phyloP scores from a whole-genome alignment of 37 sponge, comb jelly and placozoan genomes.

The Cliona cf. orientalis region DNA sequence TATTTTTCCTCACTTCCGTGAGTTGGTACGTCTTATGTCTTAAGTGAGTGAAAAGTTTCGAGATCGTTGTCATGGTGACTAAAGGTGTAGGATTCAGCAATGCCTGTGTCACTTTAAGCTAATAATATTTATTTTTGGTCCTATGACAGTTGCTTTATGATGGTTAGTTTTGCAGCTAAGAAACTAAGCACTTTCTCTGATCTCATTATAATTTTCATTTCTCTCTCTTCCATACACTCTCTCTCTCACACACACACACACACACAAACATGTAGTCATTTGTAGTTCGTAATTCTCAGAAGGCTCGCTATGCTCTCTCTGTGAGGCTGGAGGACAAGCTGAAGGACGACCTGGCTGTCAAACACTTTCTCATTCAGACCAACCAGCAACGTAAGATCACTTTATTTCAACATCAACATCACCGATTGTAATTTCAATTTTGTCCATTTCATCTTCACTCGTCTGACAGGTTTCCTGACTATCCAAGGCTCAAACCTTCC shows the following conservation, averaged over 20 bases:
- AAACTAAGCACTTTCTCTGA: neutral
- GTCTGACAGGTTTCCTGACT: slow-evolving; percentile 39
- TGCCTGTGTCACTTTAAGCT: too few species aligned
- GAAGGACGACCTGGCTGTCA: slow-evolving; percentile 64
- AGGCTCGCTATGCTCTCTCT: slow-evolving; percentile 73
- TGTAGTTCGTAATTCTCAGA: slow-evolving; percentile 70
- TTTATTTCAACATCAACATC: too few species aligned
- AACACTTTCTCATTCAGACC: slow-evolving; percentile 74
- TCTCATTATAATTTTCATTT: neutral
- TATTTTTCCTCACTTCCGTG: too few species aligned
- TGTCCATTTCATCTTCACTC: neutral
- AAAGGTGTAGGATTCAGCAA: too few species aligned
- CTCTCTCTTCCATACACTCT: too few species aligned
- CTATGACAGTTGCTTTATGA: too few species aligned
- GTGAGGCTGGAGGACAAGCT: slow-evolving; percentile 52
- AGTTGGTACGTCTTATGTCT: too few species aligned
- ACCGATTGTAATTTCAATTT: neutral
- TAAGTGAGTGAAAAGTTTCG: too few species aligned
- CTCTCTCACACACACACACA: too few species aligned
- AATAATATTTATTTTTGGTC: too few species aligned
- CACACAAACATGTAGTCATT: slow-evolving; percentile 84
- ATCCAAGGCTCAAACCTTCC: slow-evolving; percentile 87
- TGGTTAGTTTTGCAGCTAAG: neutral
- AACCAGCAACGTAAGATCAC: slow-evolving; percentile 56
- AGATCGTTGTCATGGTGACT: too few species aligned